Conservation (phyloP, 2,113 vertebrate species). For the Platysternon megacephalum region DNA sequence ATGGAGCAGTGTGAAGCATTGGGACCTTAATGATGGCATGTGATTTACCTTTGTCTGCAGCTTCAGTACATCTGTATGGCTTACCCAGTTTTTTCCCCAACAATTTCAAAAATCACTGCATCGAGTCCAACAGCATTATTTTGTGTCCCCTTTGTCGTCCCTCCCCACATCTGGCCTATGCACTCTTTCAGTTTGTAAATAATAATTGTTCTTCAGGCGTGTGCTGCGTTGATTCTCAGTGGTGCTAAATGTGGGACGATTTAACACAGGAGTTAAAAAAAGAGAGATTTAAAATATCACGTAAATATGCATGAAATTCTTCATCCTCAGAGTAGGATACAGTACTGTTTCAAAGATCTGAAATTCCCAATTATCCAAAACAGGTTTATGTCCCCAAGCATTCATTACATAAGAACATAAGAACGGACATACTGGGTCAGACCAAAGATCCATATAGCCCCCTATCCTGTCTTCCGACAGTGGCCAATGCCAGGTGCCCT, state of each 20-base stretch:
- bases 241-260: background rate
- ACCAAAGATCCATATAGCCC: too few species aligned
- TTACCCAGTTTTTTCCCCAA: background rate
- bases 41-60: background rate
- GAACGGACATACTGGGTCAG: too few species aligned
- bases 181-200: background rate
- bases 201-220: background rate
- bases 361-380: background rate
- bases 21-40: background rate
- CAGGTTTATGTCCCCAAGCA: rapidly evolving
- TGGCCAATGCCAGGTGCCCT: too few species aligned
- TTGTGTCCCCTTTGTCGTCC: background rate
- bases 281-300: background rate
- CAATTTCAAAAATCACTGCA: background rate
- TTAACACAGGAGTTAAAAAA: background rate
- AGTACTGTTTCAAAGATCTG: background rate
- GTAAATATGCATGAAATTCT: background rate
- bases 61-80: background rate
- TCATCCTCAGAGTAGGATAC: background rate
- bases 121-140: background rate
- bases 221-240: background rate
- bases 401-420: background rate
- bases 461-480: too few species aligned
- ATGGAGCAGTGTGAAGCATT: background rate
- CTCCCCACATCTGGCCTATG: background rate